These are phyloP conservation scores for Aphyosemion australe DNA, from an alignment of 2,113 vertebrate genomes.

Conservation along the genomic window DNA sequence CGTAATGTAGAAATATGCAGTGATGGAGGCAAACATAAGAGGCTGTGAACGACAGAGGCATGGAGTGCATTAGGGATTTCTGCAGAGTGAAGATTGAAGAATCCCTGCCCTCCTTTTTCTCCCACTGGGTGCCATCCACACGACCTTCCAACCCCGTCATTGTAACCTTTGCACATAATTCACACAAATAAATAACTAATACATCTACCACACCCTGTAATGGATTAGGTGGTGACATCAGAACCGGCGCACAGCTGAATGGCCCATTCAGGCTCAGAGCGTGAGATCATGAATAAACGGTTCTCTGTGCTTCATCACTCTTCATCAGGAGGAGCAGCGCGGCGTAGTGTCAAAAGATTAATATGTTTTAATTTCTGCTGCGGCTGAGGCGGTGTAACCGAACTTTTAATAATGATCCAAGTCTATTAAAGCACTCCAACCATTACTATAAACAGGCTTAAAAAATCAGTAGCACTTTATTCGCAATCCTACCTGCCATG, in stretches of 20 bases:
- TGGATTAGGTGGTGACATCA: slow-evolving; percentile 20
- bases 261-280: slow-evolving; percentile 30
- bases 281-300: slow-evolving; percentile 45
- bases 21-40: not conserved
- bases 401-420: no score
- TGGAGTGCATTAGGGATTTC: slow-evolving; percentile 42
- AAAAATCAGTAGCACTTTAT: no score
- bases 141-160: slow-evolving; percentile 34
- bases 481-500: no score
- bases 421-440: no score
- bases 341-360: not conserved
- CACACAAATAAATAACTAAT: slow-evolving; percentile 46
- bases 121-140: slow-evolving; percentile 62
- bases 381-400: not conserved
- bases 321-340: slow-evolving; percentile 15
- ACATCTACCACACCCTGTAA: slow-evolving; percentile 29
- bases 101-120: slow-evolving; percentile 25
- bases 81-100: slow-evolving; percentile 36
- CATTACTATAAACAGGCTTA: no score
- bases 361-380: slow-evolving; percentile 1
- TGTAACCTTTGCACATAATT: slow-evolving; percentile 20
- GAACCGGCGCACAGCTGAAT: slow-evolving; percentile 28
- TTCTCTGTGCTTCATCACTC: slow-evolving; percentile 23
- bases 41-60: slow-evolving; percentile 14
- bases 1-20: slow-evolving; percentile 22